phyloP scores from a whole-genome alignment of 2,113 vertebrate species.

The Pangasianodon gigas region DNA sequence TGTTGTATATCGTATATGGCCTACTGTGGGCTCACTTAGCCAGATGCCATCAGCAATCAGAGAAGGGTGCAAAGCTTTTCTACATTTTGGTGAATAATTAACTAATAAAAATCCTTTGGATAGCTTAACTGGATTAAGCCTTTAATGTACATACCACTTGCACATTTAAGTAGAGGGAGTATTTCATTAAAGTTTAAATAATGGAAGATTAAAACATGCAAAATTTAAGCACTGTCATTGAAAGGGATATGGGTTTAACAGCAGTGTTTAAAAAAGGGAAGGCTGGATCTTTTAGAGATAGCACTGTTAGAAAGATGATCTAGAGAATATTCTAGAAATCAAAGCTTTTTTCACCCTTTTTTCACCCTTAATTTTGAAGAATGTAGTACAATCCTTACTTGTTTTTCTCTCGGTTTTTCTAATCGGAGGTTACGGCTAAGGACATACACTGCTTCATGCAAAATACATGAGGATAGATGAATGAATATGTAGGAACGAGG shows the following conservation, averaged over 20 bases:
- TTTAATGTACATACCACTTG: constrained; percentile 43
- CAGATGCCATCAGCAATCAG: background rate
- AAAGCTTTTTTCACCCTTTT: background rate
- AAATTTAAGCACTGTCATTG: constrained; percentile 37
- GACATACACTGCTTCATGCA: constrained; percentile 24
- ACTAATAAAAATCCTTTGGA: constrained; percentile 17
- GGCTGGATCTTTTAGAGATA: constrained; percentile 7
- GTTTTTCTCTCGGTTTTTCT: constrained; percentile 11
- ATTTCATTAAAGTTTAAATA: constrained; percentile 50
- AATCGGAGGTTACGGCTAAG: constrained; percentile 19
- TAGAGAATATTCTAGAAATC: constrained; percentile 5
- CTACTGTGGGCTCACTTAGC: background rate
- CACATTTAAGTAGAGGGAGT: constrained; percentile 12
- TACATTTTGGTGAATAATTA: constrained; percentile 46
- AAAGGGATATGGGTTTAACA: constrained; percentile 15
- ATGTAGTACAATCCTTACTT: background rate
- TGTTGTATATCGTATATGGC: background rate
- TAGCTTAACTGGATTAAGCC: constrained; percentile 28
- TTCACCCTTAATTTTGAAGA: background rate
- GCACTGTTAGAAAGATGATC: background rate
- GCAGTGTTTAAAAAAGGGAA: constrained; percentile 10
- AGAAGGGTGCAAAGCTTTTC: background rate
- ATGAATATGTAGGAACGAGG: constrained; percentile 21
- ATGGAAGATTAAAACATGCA: constrained; percentile 43
- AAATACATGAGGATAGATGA: constrained; percentile 30